phyloP scores from a whole-genome alignment of 2,888 invertebrate genomes.

The Tridacna crocea region DNA sequence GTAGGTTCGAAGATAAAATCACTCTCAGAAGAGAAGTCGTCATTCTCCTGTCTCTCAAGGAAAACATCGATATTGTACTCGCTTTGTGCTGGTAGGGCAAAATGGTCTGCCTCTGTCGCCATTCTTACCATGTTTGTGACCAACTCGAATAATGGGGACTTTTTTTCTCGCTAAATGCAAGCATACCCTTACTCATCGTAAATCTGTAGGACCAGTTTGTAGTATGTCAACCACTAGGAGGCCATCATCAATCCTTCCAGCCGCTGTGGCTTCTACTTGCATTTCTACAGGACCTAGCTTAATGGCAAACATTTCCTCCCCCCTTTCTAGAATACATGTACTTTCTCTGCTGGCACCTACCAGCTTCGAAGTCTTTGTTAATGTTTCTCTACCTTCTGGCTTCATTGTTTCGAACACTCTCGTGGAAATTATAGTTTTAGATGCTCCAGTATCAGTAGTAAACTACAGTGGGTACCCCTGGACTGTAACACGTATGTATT shows the following conservation, averaged over 20 bases:
- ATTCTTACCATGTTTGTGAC: conserved; percentile 7
- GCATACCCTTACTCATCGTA: conserved; percentile 33
- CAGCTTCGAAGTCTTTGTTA: conserved; percentile 6
- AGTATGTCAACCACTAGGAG: conserved; percentile 51
- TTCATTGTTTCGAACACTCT: neutral
- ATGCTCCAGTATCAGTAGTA: conserved; percentile 18
- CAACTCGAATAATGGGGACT: conserved; percentile 19
- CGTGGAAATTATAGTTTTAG: conserved; percentile 17
- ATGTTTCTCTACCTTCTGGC: conserved; percentile 2
- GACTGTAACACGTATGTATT: conserved; percentile 4
- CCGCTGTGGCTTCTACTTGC: neutral
- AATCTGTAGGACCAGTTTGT: conserved; percentile 38
- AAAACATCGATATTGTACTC: conserved; percentile 46
- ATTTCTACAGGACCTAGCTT: conserved; percentile 7
- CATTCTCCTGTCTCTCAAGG: conserved; percentile 33
- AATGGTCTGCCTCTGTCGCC: conserved; percentile 36
- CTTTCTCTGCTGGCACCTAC: conserved; percentile 3
- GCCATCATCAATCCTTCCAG: conserved; percentile 44
- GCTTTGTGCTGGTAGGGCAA: conserved; percentile 24
- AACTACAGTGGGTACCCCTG: neutral
- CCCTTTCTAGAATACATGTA: conserved; percentile 4
- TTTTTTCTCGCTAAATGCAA: conserved; percentile 24
- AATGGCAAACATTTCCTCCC: conserved; percentile 11
- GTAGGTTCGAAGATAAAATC: conserved; percentile 3
- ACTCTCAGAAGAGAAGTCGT: neutral